A percentile compares a stretch with the other conserved stretches of the same genome.
phyloP scores from a whole-genome alignment of 2,797 vertebrate species.

The Melanogrammus aeglefinus region DNA sequence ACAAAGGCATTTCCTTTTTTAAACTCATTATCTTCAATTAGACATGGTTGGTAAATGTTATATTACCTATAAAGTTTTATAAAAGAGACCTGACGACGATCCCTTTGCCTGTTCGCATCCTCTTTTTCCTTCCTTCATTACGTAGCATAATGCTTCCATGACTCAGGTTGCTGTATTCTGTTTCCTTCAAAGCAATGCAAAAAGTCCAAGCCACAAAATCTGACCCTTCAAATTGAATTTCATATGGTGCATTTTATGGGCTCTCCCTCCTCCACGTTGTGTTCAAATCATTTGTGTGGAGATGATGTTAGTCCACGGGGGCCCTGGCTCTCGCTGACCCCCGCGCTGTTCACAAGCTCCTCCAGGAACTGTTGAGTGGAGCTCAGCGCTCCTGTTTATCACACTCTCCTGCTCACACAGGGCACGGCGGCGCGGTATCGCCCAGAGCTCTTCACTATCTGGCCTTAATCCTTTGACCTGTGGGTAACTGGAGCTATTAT shows the following conservation, averaged over 20 bases:
- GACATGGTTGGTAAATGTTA: background rate
- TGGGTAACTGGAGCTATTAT: conserved; percentile 56
- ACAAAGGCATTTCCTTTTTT: background rate
- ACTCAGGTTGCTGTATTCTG: conserved; percentile 29
- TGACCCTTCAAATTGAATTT: conserved; percentile 47
- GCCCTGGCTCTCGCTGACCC: conserved; percentile 62
- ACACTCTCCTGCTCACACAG: conserved; percentile 49
- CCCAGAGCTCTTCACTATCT: conserved; percentile 44
- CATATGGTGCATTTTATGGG: conserved; percentile 47
- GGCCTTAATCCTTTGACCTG: conserved; percentile 54
- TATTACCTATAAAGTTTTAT: conserved; percentile 39
- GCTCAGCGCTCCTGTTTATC: conserved; percentile 57
- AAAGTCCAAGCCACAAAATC: conserved; percentile 51
- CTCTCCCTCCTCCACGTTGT: conserved; percentile 34
- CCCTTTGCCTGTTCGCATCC: background rate
- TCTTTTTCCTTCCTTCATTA: background rate
- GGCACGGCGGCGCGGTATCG: conserved; percentile 47
- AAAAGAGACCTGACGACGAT: conserved; percentile 22
- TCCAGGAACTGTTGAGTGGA: conserved; percentile 55
- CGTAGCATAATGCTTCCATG: conserved; percentile 32
- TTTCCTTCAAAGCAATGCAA: conserved; percentile 30
- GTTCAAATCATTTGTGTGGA: conserved; percentile 52
- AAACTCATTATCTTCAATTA: conserved; percentile 1
- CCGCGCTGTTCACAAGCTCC: conserved; percentile 60
- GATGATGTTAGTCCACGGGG: conserved; percentile 52